Percentiles rank a stretch among this genome's conserved stretches.
Evolutionary conservation across 2,888 invertebrate species (phyloP).

Genomic region (Phanerotoma sp.): DNA sequence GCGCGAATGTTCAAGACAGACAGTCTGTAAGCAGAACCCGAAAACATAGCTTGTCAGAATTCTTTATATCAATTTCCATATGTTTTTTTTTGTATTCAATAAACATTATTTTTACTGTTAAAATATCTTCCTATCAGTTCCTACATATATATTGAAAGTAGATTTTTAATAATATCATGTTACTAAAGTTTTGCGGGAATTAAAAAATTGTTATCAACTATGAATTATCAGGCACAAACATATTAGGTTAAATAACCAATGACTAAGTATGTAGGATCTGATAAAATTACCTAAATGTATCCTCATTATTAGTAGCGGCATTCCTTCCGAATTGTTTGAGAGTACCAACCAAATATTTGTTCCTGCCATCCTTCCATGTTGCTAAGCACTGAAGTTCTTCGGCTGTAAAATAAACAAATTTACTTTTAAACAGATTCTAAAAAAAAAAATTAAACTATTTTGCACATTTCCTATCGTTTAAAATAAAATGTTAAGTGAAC

Average conservation of each 20-base stretch:
- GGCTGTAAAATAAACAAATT: conserved; percentile 58
- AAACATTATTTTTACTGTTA: too few species aligned
- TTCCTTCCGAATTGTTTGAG: conserved; percentile 66
- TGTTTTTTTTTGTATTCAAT: too few species aligned
- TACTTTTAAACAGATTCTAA: conserved; percentile 8
- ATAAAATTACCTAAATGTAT: conserved; percentile 70
- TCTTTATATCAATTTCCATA: too few species aligned
- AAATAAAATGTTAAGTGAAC: background rate
- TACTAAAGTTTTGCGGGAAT: too few species aligned
- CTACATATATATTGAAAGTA: background rate
- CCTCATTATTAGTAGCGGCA: conserved; percentile 65
- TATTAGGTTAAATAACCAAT: too few species aligned
- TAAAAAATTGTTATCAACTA: too few species aligned
- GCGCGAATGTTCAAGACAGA: too few species aligned
- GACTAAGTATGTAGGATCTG: background rate
- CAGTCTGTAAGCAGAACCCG: too few species aligned
- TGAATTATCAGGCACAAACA: background rate
- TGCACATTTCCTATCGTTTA: background rate
- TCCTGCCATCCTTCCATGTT: conserved; percentile 82
- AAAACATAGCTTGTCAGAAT: too few species aligned
- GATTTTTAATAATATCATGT: background rate
- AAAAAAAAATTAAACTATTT: conserved; percentile 2
- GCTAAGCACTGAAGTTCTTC: conserved; percentile 82
- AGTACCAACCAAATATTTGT: conserved; percentile 75
- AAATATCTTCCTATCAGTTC: too few species aligned